Base-by-base conservation (phyloP, 1,140 invertebrate species). In the Bombus terrestris region DNA sequence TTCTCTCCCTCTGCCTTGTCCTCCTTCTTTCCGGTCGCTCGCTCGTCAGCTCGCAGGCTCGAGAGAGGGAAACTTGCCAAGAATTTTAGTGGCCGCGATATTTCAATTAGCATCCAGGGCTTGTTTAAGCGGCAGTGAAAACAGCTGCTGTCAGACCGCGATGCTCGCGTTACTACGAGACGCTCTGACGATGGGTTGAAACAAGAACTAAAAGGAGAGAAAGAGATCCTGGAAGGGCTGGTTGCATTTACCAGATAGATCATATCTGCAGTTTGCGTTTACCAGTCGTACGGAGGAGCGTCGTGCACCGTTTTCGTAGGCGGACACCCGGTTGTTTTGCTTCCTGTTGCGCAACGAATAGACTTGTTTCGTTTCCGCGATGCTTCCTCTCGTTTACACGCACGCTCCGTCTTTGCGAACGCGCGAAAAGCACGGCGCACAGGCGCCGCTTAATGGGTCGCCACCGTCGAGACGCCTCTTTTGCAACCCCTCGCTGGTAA, bases 51-150 rank as follows among this genome's bases (percentile, higher is more conserved):
- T 53, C 57, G 59, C 71, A n/a, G n/a, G n/a, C n/a, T 62, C 59
- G 59, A 71, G 84, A 68, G 76, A 87, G 78, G 88, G 86, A 92
- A 92, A 89, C 87, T 90, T 92, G 93, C 93, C 93, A 93, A 94
- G 92, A 92, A 94, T 94, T 94, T 94, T 91, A 93, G 91, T 91
- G 92, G 91, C 92, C 92, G 93, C 94, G 90, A 94, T 95, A 95
- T 94, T 95, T 95, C 94, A 95, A 95, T 95, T 95, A 95, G 93
- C 93, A 91, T 92, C 90, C 86, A 87, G 89, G 90, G 88, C 91
- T 91, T 91, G 88, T 93, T 93, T 91, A 92, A 93, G 89, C 88
- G 88, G 90, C 88, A 90, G 86, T 86, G 92, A 93, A 92, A 92
- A 92, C 89, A 89, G 62, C 22, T 64, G 85, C 41, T 72, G 82